A percentile compares a stretch with the other conserved stretches of the same genome.
Conservation (phyloP, 2,888 invertebrate species). For the Lumbricus terrestris region DNA sequence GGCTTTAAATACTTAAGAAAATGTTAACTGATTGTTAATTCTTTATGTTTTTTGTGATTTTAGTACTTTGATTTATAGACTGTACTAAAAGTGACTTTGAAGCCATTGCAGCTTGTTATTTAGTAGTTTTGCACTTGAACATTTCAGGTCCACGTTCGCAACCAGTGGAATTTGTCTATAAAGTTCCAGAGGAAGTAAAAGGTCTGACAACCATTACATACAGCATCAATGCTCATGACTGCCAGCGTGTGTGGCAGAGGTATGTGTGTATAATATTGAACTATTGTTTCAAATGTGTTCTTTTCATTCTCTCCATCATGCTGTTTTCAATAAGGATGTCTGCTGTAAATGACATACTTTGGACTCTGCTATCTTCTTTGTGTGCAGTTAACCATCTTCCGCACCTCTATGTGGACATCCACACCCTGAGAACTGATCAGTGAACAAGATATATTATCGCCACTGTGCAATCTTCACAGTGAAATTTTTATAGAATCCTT, state of each 20-base stretch:
- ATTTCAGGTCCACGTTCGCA: not conserved
- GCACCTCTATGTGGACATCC: too few species aligned
- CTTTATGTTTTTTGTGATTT: not conserved
- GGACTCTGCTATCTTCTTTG: too few species aligned
- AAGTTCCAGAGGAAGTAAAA: not conserved
- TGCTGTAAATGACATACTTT: too few species aligned
- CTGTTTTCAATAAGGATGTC: too few species aligned
- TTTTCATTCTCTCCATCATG: not conserved
- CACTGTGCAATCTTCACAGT: too few species aligned
- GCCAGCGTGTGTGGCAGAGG: not conserved
- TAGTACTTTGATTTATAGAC: too few species aligned
- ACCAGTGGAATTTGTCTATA: not conserved
- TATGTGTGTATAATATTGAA: not conserved
- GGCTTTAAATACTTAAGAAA: not conserved
- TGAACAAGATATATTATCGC: too few species aligned
- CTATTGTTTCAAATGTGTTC: not conserved
- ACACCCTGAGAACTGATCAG: too few species aligned
- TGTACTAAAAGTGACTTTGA: too few species aligned
- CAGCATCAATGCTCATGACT: not conserved
- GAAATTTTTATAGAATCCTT: not conserved
- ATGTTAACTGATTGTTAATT: not conserved
- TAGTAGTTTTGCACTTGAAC: not conserved
- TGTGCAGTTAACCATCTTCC: too few species aligned
- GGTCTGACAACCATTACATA: not conserved
- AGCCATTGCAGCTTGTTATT: too few species aligned